phyloP scores from a whole-genome alignment of 2,113 vertebrate genomes.

The Salvelinus fontinalis region DNA sequence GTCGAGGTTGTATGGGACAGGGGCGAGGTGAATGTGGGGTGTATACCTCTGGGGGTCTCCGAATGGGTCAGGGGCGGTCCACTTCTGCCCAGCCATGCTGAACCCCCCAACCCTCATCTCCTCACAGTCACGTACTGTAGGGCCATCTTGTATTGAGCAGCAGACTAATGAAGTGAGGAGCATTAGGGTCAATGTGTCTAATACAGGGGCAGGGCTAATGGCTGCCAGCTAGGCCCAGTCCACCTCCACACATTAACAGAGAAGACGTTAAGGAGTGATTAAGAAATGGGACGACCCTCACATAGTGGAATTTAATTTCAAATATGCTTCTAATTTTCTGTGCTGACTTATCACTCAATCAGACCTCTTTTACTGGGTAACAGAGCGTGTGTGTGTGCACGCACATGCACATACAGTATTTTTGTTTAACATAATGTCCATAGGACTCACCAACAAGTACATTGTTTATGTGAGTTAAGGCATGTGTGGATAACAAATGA shows the following conservation, averaged over 20 bases:
- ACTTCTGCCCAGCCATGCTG: conserved; percentile 74
- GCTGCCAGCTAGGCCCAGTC: conserved; percentile 62
- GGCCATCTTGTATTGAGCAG: conserved; percentile 48
- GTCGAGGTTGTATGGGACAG: conserved; percentile 38
- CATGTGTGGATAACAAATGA: conserved; percentile 6
- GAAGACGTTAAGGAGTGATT: conserved; percentile 62
- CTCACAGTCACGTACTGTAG: conserved; percentile 20
- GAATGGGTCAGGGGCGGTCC: conserved; percentile 71
- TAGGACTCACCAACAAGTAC: too few species aligned
- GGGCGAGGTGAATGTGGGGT: conserved; percentile 44
- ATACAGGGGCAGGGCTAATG: conserved; percentile 64
- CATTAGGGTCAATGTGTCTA: conserved; percentile 67
- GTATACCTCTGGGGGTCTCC: conserved; percentile 53
- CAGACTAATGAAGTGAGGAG: conserved; percentile 69
- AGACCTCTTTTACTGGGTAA: conserved; percentile 19
- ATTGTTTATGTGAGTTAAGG: not conserved
- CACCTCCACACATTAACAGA: conserved; percentile 56
- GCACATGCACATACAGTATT: too few species aligned
- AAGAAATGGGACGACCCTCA: conserved; percentile 53
- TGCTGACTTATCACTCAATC: conserved; percentile 47
- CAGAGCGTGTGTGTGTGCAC: conserved; percentile 4
- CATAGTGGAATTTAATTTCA: conserved; percentile 54
- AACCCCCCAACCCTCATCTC: conserved; percentile 66
- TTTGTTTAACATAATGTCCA: too few species aligned
- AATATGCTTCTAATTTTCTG: conserved; percentile 47